Evolutionary conservation across 2,888 invertebrate genomes (phyloP).

Genomic region (Leucophenga montana): DNA sequence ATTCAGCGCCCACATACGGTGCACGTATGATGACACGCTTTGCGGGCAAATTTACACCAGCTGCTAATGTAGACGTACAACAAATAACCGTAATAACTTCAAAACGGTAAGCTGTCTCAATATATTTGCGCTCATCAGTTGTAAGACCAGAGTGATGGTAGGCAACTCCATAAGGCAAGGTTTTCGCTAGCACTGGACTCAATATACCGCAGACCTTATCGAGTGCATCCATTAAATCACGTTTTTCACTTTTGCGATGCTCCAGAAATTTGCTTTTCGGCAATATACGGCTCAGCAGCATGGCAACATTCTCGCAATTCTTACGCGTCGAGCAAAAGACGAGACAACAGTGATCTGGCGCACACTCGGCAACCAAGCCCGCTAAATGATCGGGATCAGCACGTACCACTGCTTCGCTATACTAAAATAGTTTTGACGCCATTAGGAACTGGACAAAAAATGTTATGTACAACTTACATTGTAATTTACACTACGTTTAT

Average conservation of each 20-base stretch:
- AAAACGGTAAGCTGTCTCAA: constrained; percentile 89
- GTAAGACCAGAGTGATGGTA: constrained; percentile 96
- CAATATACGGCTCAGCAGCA: constrained; percentile 81
- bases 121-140: constrained; percentile 85
- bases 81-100: constrained; percentile 91
- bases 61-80: constrained; percentile 97
- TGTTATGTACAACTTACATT: constrained; percentile 51
- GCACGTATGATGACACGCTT: constrained; percentile 89
- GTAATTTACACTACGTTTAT: constrained; percentile 75
- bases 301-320: constrained; percentile 93
- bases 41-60: constrained; percentile 97
- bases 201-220: constrained; percentile 80
- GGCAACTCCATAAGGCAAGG: constrained; percentile 87
- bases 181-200: constrained; percentile 79
- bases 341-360: constrained; percentile 86
- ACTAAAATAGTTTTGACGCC: too few species aligned
- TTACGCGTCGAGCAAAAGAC: constrained; percentile 95
- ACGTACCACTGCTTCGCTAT: constrained; percentile 76
- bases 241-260: constrained; percentile 77
- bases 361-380: constrained; percentile 85
- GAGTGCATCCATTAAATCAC: constrained; percentile 76
- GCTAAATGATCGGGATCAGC: constrained; percentile 88
- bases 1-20: constrained; percentile 85
- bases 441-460: too few species aligned
- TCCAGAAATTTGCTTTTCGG: constrained; percentile 75